Evolutionary conservation across 1,140 invertebrate species (phyloP).

Genomic region (Formica selysi): DNA sequence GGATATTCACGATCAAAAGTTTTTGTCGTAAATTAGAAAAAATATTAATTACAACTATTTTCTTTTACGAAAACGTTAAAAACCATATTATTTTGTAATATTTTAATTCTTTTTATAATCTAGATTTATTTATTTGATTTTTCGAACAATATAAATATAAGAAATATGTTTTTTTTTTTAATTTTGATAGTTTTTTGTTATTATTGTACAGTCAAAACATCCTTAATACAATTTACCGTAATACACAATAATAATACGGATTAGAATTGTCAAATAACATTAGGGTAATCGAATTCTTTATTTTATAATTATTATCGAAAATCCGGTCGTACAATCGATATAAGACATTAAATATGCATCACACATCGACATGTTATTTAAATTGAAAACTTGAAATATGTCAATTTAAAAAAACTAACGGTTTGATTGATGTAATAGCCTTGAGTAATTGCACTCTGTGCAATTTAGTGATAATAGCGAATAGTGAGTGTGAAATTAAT

Average conservation of each 20-base stretch:
- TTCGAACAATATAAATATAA: no score
- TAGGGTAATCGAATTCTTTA: not conserved
- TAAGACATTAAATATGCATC: not conserved
- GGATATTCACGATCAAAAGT: no score
- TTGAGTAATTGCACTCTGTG: conserved; percentile 9
- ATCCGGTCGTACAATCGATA: not conserved
- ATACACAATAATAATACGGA: not conserved
- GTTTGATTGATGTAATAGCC: conserved; percentile 1
- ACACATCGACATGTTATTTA: not conserved
- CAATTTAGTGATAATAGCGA: conserved; percentile 11
- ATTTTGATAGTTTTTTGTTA: no score
- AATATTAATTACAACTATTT: no score
- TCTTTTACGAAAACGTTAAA: no score
- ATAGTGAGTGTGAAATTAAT: conserved; percentile 8
- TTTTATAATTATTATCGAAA: conserved; percentile 9
- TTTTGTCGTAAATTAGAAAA: no score
- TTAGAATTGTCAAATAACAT: not conserved
- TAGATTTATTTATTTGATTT: no score
- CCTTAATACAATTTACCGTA: not conserved
- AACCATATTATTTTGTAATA: no score
- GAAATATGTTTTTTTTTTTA: no score
- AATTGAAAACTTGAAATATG: not conserved
- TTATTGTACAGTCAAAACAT: no score
- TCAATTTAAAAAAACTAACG: conserved; percentile 30
- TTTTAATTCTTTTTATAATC: no score